Conservation (phyloP, 2,113 vertebrate genomes). For the Hystrix brachyura region DNA sequence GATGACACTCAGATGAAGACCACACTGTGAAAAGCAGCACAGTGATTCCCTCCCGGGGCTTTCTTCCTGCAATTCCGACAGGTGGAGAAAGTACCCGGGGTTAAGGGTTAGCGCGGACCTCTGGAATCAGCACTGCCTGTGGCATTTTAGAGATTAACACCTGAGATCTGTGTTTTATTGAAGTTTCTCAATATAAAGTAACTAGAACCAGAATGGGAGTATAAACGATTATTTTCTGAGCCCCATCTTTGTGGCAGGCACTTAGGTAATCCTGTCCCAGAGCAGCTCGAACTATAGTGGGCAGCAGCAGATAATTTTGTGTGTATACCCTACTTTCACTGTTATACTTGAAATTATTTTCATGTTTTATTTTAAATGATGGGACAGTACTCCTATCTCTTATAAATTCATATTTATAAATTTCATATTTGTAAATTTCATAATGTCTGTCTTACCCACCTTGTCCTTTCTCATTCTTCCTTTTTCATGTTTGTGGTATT, state of each 20-base stretch:
- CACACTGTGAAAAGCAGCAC: background rate
- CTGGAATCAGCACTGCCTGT: slow-evolving; percentile 28
- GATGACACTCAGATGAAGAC: background rate
- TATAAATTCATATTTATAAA: too few relatives aligned
- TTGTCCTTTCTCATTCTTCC: background rate
- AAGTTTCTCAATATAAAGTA: slow-evolving; percentile 54
- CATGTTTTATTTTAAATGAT: slow-evolving; percentile 61
- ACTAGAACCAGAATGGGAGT: slow-evolving; percentile 27
- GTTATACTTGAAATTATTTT: background rate
- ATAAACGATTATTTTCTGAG: slow-evolving; percentile 48
- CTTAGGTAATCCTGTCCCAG: background rate
- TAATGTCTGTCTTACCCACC: background rate
- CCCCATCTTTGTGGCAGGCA: background rate
- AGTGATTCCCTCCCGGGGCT: background rate
- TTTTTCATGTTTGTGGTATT: slow-evolving; percentile 30
- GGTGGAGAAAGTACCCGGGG: background rate
- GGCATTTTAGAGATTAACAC: slow-evolving; percentile 31
- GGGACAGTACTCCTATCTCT: background rate
- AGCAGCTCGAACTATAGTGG: slow-evolving; percentile 25
- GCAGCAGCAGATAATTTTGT: slow-evolving; percentile 24
- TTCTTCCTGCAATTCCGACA: slow-evolving; percentile 22
- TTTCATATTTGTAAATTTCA: background rate
- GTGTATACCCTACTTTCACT: background rate
- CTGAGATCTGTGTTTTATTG: slow-evolving; percentile 43
- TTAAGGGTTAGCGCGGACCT: slow-evolving; percentile 40